phyloP scores from a whole-genome alignment of 2,113 vertebrate genomes.

The Gorsachius goisagi region DNA sequence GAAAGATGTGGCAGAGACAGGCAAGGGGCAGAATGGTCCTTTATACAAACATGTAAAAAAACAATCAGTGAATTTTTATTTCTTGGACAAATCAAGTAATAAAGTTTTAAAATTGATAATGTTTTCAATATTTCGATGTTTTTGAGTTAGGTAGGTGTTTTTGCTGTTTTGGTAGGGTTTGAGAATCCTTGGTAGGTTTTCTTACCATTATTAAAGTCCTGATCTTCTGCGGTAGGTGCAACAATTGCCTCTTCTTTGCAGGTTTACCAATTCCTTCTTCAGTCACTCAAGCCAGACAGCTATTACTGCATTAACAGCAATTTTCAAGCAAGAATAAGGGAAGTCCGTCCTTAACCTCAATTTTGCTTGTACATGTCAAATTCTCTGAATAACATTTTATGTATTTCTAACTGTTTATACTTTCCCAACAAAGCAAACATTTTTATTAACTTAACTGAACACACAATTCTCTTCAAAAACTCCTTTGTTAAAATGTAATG shows the following conservation, averaged over 20 bases:
- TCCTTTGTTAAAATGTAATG: not conserved
- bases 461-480: not conserved
- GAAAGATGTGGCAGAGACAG: not conserved
- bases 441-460: not conserved
- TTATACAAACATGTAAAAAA: not conserved
- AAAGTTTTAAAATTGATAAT: not conserved
- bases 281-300: not conserved
- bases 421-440: not conserved
- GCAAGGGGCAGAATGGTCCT: not conserved
- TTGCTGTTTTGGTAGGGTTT: not conserved
- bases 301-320: not conserved
- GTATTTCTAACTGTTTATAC: not conserved
- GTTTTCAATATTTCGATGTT: not conserved
- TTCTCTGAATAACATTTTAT: not conserved
- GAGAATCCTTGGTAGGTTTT: not conserved
- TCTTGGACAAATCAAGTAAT: not conserved
- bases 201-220: not conserved
- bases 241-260: not conserved
- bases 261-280: not conserved
- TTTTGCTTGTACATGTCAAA: not conserved
- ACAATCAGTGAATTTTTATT: not conserved
- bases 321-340: not conserved
- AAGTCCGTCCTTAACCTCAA: not conserved
- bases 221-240: not conserved
- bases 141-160: not conserved